phyloP scores from a whole-genome alignment of 2,113 vertebrate species.

The Eptesicus fuscus region DNA sequence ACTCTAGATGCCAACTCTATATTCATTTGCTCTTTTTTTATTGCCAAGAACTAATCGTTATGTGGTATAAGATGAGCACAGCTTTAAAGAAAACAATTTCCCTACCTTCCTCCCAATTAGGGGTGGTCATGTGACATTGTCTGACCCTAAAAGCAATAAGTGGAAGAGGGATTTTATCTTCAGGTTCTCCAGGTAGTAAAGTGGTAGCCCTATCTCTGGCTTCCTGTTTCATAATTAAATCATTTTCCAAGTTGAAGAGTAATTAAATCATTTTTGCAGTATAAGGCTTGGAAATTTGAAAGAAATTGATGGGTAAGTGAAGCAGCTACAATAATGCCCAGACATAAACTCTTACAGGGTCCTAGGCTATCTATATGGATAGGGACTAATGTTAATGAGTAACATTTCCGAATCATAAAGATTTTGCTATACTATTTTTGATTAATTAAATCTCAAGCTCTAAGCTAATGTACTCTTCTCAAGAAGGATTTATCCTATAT shows the following conservation, averaged over 20 bases:
- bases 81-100: not conserved
- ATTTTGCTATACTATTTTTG: not conserved
- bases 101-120: not conserved
- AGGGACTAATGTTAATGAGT: not conserved
- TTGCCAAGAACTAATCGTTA: not conserved
- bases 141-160: not conserved
- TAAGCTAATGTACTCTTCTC: not conserved
- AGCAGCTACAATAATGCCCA: not conserved
- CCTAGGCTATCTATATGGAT: not conserved
- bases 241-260: not conserved
- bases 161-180: not conserved
- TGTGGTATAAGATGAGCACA: not conserved
- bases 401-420: not conserved
- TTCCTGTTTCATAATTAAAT: not conserved
- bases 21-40: not conserved
- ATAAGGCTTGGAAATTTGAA: not conserved
- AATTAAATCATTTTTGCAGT: not conserved
- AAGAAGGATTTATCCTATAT: not conserved
- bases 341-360: not conserved
- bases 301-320: not conserved
- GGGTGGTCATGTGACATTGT: not conserved
- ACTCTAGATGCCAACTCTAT: not conserved
- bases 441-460: not conserved
- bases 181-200: not conserved
- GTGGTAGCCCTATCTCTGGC: not conserved